Base-by-base conservation (phyloP, 2,797 vertebrate genomes). In the Chaenodraco wilsoni region DNA sequence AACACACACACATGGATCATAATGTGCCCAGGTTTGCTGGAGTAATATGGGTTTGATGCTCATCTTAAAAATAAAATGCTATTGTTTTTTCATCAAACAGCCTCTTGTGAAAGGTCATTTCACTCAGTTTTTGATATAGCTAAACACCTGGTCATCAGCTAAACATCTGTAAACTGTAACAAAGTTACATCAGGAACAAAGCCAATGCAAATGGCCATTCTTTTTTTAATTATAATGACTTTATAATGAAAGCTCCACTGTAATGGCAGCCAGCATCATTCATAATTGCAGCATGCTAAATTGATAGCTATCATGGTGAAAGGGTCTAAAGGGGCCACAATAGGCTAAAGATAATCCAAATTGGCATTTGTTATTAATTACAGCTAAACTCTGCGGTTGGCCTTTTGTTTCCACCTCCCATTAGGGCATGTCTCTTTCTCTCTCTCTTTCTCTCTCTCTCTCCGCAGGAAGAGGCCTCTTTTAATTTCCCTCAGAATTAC, bases 341-440 rank as follows among this genome's bases (percentile, higher is more conserved):
- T 0, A 19, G 37, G 31, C 33, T 27, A 72, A 66, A 76, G n/a
- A 73, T 68, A 0, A 80, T 74, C 51, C 65, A 69, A 80, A 87
- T 61, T 56, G n/a, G 31, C 33, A 27, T 82, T 87, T 37, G 1
- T 76, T 17, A 67, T 87, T 84, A 75, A 89, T 86, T 82, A 61
- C 64, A n/a, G 66, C 69, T 65, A 50, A 65, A 84, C 81, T 71
- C 45, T 3, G 79, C 23, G 80, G 23, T 15, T 72, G 78, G 74
- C 71, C 80, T 90, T 66, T 94, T 91, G 90, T 93, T 84, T 88
- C 81, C 81, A 43, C 50, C 67, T 84, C 76, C 82, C 74, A 87
- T 84, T 50, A 78, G 76, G 62, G 31, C 75, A 69, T 48, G 69
- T 80, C 86, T 89, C 65, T 69, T 76, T 21, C 21, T 21, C 21